These are phyloP conservation scores for Acanthiza pusilla DNA, from an alignment of 2,797 vertebrate genomes.

Conservation along the genomic window DNA sequence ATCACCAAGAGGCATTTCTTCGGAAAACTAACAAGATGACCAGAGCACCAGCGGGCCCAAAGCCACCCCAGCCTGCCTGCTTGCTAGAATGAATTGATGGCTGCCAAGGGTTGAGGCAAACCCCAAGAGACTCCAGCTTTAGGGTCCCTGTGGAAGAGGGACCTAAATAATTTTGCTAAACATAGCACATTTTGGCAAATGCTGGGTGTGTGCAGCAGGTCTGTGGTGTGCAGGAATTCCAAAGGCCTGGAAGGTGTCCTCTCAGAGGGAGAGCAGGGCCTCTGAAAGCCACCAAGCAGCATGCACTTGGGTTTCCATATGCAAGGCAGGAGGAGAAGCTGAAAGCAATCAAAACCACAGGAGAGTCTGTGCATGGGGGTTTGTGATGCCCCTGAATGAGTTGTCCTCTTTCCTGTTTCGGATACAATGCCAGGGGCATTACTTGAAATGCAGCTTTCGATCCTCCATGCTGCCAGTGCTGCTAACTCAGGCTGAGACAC, in stretches of 20 bases:
- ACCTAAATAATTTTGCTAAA: background rate
- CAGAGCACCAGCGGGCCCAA: background rate
- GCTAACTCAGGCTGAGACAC: background rate
- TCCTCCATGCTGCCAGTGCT: background rate
- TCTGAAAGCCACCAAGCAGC: background rate
- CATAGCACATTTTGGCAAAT: background rate
- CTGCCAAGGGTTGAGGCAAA: background rate
- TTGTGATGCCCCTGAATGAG: background rate
- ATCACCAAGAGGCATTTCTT: background rate
- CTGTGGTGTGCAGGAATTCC: fast-evolving
- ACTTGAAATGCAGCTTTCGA: background rate
- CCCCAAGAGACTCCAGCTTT: background rate
- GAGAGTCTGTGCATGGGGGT: background rate
- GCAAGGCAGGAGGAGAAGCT: background rate
- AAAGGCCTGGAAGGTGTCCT: background rate
- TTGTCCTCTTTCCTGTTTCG: background rate
- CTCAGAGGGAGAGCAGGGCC: background rate
- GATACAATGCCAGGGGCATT: background rate
- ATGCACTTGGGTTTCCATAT: background rate
- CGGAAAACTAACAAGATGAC: background rate
- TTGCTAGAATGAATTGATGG: background rate
- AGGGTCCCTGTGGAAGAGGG: background rate
- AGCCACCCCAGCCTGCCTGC: background rate
- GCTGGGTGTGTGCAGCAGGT: background rate
- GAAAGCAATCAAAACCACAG: background rate